Percentiles rank a stretch among this genome's conserved stretches.
These are phyloP conservation scores for Paralvinella palmiformis DNA, from an alignment of 1,140 invertebrate species.

Conservation along the genomic window DNA sequence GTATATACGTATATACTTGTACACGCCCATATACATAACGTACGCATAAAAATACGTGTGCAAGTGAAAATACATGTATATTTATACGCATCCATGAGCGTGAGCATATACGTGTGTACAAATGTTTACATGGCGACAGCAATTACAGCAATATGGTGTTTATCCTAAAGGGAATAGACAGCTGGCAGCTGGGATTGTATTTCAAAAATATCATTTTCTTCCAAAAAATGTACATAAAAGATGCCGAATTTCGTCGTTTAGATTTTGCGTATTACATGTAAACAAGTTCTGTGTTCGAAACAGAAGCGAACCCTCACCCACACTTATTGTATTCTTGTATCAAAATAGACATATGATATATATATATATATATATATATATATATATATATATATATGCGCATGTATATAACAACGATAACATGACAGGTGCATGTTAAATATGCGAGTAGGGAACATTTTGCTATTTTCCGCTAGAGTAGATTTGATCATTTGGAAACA, in stretches of 20 bases:
- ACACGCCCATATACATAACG: not conserved
- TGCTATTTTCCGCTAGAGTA: not conserved
- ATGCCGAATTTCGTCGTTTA: too few relatives aligned
- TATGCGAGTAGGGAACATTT: not conserved
- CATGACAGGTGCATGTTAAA: not conserved
- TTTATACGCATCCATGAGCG: not conserved
- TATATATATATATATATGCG: not conserved
- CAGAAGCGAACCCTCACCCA: too few relatives aligned
- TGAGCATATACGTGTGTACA: not conserved
- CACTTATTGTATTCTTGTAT: too few relatives aligned
- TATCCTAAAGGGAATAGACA: too few relatives aligned
- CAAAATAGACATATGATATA: too few relatives aligned
- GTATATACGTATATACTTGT: not conserved
- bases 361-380: slow-evolving; percentile 6
- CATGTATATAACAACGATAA: not conserved
- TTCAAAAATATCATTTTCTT: too few relatives aligned
- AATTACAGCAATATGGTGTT: too few relatives aligned
- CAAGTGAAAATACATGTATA: not conserved
- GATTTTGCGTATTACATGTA: too few relatives aligned
- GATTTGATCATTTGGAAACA: not conserved
- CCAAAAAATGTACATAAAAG: too few relatives aligned
- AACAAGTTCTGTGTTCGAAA: too few relatives aligned
- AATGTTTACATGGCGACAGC: not conserved
- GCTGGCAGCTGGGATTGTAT: too few relatives aligned
- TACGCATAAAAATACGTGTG: not conserved